Evolutionary conservation across 2,113 vertebrate genomes (phyloP).

Genomic region (Stomatorhinus ivindoensis): DNA sequence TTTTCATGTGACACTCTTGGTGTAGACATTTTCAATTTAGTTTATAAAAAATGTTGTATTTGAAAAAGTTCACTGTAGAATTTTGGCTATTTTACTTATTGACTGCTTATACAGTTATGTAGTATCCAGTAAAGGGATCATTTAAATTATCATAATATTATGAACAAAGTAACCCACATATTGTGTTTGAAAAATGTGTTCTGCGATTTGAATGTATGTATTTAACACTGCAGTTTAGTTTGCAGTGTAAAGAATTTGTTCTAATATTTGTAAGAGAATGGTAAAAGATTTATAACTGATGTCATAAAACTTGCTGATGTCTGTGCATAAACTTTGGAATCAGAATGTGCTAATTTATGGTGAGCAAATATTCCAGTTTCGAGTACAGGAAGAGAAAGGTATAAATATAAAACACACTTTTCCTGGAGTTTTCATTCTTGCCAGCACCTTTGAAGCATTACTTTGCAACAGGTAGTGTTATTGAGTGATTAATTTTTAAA

Average conservation of each 20-base stretch:
- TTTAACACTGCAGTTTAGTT: neutral
- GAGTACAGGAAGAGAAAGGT: neutral
- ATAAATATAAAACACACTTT: neutral
- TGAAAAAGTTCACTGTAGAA: neutral
- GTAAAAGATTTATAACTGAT: neutral
- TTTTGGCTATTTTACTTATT: neutral
- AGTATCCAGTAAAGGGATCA: neutral
- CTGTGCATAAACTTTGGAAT: neutral
- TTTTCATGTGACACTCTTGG: neutral
- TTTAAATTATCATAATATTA: slow-evolving; percentile 37
- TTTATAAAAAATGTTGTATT: neutral
- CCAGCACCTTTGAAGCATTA: neutral
- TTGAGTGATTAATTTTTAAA: neutral
- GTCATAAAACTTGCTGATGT: neutral
- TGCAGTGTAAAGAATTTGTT: neutral
- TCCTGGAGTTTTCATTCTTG: neutral
- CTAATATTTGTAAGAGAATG: neutral
- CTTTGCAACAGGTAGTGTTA: neutral
- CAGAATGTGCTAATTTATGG: neutral
- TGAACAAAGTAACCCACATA: neutral
- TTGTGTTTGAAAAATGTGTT: neutral
- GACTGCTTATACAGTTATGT: neutral
- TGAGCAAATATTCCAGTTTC: neutral
- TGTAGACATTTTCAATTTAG: neutral
- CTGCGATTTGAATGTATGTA: neutral